These are phyloP conservation scores for Crax fasciolata DNA, from an alignment of 2,797 vertebrate genomes.

Conservation along the genomic window DNA sequence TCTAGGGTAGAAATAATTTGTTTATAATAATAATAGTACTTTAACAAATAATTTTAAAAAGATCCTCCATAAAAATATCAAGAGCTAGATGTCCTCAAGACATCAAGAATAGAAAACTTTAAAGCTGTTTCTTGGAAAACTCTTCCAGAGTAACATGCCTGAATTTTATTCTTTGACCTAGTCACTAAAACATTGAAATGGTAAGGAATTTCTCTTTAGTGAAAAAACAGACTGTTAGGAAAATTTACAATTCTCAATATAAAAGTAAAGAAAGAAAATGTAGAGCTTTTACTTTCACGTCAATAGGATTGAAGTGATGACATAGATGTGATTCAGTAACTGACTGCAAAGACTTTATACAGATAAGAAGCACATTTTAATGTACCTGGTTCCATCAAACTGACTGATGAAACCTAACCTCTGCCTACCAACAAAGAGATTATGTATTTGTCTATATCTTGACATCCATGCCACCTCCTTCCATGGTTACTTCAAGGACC, in stretches of 20 bases:
- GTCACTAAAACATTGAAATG: neutral
- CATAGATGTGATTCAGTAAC: constrained; percentile 60
- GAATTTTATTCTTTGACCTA: neutral
- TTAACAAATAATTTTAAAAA: neutral
- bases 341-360: constrained; percentile 57
- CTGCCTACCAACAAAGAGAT: constrained; percentile 27
- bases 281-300: neutral
- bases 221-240: neutral
- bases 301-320: constrained; percentile 13
- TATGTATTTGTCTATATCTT: neutral
- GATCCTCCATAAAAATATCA: neutral
- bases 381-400: constrained; percentile 8
- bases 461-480: constrained; percentile 18
- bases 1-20: neutral
- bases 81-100: neutral
- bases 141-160: neutral
- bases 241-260: neutral
- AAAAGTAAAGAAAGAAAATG: neutral
- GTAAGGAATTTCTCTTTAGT: neutral
- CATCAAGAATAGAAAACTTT: neutral
- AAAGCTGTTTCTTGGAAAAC: neutral
- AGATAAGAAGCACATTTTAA: constrained; percentile 40
- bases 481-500: neutral
- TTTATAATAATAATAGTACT: neutral
- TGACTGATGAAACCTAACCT: constrained; percentile 46